These are phyloP conservation scores for Darevskia mixta DNA, from an alignment of 2,797 vertebrate species.

Conservation along the genomic window DNA sequence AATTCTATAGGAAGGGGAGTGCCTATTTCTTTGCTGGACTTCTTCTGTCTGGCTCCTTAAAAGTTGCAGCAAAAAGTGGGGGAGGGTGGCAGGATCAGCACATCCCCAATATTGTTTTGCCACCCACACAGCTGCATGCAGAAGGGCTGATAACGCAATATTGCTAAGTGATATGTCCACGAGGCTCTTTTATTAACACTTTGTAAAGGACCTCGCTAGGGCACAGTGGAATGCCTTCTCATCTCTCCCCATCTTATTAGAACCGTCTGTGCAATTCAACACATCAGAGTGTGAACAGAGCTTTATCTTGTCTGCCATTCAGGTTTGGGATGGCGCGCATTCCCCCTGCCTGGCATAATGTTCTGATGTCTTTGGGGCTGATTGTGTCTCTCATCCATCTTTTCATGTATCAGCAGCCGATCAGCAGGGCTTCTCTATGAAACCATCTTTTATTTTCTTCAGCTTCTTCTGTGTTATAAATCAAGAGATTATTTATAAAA, in stretches of 20 bases:
- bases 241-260: conserved; percentile 66
- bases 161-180: conserved; percentile 43
- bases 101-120: not conserved
- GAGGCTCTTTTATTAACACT: conserved; percentile 61
- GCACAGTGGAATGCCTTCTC: conserved; percentile 66
- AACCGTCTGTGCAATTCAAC: conserved; percentile 4
- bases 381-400: conserved; percentile 62
- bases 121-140: not conserved
- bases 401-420: conserved; percentile 52
- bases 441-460: conserved; percentile 60
- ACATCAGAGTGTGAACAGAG: not conserved
- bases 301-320: conserved; percentile 52
- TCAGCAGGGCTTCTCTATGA: conserved; percentile 42
- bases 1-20: not conserved
- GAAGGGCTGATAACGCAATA: not conserved
- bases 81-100: not conserved
- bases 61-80: not conserved
- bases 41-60: accelerated
- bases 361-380: conserved; percentile 42
- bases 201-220: conserved; percentile 58
- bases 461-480: conserved; percentile 28
- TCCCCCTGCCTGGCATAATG: not conserved
- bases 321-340: not conserved
- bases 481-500: conserved; percentile 17
- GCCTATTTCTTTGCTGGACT: not conserved